These are phyloP conservation scores for Anhinga anhinga DNA, from an alignment of 2,113 vertebrate species.

Conservation along the genomic window DNA sequence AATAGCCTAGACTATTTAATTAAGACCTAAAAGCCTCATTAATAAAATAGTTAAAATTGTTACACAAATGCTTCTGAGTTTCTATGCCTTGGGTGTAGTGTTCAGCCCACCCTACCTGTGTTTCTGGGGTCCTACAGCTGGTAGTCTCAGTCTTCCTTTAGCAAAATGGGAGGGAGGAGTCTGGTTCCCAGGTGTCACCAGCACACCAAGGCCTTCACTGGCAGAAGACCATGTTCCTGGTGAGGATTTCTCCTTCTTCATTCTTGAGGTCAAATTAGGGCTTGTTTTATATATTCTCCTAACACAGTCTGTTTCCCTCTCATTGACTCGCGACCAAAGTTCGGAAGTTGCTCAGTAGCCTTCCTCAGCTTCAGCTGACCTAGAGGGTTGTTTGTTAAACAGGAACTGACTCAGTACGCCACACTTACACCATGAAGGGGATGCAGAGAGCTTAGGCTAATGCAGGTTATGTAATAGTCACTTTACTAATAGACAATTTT, in stretches of 20 bases:
- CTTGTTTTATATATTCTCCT: not conserved
- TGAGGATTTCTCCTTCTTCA: not conserved
- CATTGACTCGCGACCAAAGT: not conserved
- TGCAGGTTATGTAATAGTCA: not conserved
- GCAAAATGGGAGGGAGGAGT: not conserved
- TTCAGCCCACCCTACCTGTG: not conserved
- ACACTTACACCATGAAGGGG: not conserved
- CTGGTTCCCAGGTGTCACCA: not conserved
- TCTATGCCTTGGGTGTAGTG: not conserved
- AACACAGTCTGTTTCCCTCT: not conserved
- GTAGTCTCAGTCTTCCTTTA: not conserved
- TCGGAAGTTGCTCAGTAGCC: accelerated
- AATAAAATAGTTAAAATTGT: not conserved
- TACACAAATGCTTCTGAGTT: not conserved
- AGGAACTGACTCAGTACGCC: too few species aligned
- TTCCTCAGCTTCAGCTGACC: not conserved
- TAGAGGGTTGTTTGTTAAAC: not conserved
- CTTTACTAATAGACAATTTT: not conserved
- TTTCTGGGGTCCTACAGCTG: not conserved
- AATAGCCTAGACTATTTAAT: not conserved
- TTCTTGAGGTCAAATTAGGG: not conserved
- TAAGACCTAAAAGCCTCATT: not conserved
- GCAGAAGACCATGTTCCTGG: not conserved
- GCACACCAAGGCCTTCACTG: not conserved
- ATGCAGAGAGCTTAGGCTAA: not conserved